Evolutionary conservation across 1,140 invertebrate genomes (phyloP), one percentile per base, ranked within the genome.

Genomic region (Apis cerana): DNA sequence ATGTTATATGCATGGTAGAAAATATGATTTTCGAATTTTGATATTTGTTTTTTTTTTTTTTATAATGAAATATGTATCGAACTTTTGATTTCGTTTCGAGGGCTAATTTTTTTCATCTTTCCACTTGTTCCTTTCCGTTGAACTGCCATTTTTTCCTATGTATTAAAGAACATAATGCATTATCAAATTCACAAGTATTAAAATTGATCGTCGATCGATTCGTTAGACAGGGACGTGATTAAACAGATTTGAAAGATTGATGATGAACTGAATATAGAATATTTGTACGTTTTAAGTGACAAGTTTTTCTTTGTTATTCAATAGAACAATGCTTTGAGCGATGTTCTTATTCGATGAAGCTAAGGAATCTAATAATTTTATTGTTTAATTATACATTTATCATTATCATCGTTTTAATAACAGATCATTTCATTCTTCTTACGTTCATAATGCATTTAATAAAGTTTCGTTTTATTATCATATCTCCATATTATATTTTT

Each of bases 361-460:
- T 15, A 19, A 48, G 17, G n/a, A 12, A 27, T 58, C 8, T 19
- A 19, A 56, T 56, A 9, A 43, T 48, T 21, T 48, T 23, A 70
- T n/a, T 21, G 48, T 21, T 54, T n/a, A 23, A 19, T 71, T 54
- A 12, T 19, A 70, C 9, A 23, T 75, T 74, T 21, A 4, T 43
- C 33, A 56, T 59, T 17, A 7, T 48, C 43, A n/a, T n/a, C n/a
- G 12, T 50, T 48, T 80, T 43, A 75, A 13, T n/a, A 43, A 43
- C 23, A 4, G n/a, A n/a, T 43, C 50, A 10, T 54, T 48, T 58
- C 27, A 50, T 43, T 43, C 68, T 17, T 65, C n/a, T 23, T 58
- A 27, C 23, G 23, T 59, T 62, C 62, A 56, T 68, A 59, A 52
- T 82, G 78, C 86, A 88, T 88, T 88, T 84, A 87, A 80, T 54